These are phyloP conservation scores for Calephelis nemesis DNA, from an alignment of 1,140 invertebrate species.

Conservation along the genomic window DNA sequence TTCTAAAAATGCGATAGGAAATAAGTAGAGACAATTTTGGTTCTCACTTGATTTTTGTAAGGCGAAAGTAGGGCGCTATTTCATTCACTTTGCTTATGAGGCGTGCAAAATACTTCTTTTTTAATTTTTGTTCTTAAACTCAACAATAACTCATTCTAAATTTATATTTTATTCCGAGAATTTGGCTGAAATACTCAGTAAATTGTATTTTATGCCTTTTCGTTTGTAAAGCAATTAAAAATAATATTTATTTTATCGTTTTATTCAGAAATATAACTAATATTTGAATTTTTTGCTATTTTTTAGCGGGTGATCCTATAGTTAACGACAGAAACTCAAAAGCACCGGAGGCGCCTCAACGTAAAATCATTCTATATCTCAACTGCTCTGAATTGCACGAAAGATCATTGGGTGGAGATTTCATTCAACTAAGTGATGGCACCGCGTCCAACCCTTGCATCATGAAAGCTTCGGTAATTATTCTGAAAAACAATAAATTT, in stretches of 20 bases:
- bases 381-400: neutral
- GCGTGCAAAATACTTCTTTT: neutral
- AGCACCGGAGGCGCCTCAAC: slow-evolving; percentile 6
- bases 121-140: slow-evolving; percentile 1
- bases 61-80: too few relatives aligned
- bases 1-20: too few relatives aligned
- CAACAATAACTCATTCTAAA: slow-evolving; percentile 5
- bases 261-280: slow-evolving; percentile 13
- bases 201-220: slow-evolving; percentile 11
- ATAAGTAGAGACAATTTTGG: too few relatives aligned
- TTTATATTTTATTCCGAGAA: slow-evolving; percentile 16
- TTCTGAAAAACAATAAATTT: slow-evolving; percentile 12
- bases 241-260: slow-evolving; percentile 9
- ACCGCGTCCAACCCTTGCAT: neutral
- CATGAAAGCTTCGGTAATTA: slow-evolving; percentile 15
- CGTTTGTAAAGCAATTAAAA: slow-evolving; percentile 11
- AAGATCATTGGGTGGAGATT: neutral
- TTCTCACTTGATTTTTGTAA: too few relatives aligned
- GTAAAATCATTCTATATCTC: neutral
- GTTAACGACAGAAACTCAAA: neutral
- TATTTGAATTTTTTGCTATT: slow-evolving; percentile 9
- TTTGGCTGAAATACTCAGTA: slow-evolving; percentile 2
- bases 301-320: neutral
- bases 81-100: too few relatives aligned
- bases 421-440: neutral